Base-by-base conservation (phyloP, 2,797 vertebrate species). In the Ibycter americanus region DNA sequence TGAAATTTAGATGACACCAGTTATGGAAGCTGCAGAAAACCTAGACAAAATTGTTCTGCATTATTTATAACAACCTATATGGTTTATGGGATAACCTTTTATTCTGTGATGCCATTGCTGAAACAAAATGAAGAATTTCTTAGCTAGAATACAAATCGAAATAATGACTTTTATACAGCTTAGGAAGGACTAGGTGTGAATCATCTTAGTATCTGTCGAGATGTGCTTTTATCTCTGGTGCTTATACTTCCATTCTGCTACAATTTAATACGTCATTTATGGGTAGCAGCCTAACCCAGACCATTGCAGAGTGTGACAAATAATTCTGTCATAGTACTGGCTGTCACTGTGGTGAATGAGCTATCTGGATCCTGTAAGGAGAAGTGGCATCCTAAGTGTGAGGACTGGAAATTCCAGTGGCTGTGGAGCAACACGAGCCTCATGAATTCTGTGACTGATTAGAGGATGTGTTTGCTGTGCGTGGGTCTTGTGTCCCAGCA, bases 201-300 rank as follows among this genome's bases (percentile, higher is more conserved):
- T 95, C 91, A 94, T 88, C 77, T 81, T 68, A 74, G 10, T 92
- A 62, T 92, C 87, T 89, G 31, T 89, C 10, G 1, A 82, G 89
- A 66, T 58, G n/a, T 76, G 92, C 92, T 92, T 96, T 92, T 95
- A 87, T 67, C 63, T 83, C 71, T 44, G 36, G 46, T 87, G 67
- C 84, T 93, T 92, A 46, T 58, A 72, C 81, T 96, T 93, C 90
- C 71, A 49, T 93, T 94, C 68, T 93, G 72, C 51, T 83, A 32
- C 79, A 81, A 80, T 90, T 95, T 94, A 93, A 47, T 93, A 76
- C 89, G 78, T 95, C 66, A 63, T 91, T 96, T 95, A 79, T 86
- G 91, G 59, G 79, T 81, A 92, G 82, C 68, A 94, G 79, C 72
- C 66, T 90, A 72, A 90, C 90, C 66, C 62, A 90, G 79, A 59